A percentile compares a stretch with the other conserved stretches of the same genome.
Evolutionary conservation across 1,140 invertebrate species (phyloP).

Genomic region (Drosophila ohnishii): DNA sequence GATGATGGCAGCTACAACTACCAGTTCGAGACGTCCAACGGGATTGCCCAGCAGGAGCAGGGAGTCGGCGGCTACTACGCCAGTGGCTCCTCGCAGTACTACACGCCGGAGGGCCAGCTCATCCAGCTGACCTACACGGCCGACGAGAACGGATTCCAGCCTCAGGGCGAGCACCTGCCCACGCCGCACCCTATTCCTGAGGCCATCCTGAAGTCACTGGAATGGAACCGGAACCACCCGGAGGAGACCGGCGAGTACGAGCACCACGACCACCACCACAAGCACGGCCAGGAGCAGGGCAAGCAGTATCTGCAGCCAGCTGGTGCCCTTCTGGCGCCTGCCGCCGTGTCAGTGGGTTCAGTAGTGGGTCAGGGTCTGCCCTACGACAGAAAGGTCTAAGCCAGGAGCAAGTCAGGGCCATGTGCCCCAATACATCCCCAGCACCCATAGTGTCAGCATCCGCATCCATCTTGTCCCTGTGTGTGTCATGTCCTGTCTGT

Average conservation of each 20-base stretch:
- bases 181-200: constrained; percentile 83
- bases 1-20: constrained; percentile 84
- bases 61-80: constrained; percentile 83
- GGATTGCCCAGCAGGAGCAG: constrained; percentile 85
- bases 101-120: constrained; percentile 82
- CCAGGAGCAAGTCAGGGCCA: constrained; percentile 13
- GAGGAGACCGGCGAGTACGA: constrained; percentile 61
- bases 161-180: constrained; percentile 84
- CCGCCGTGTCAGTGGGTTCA: constrained; percentile 14
- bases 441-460: constrained; percentile 24
- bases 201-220: constrained; percentile 82
- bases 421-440: constrained; percentile 3
- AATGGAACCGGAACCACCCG: constrained; percentile 84
- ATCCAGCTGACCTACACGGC: constrained; percentile 85
- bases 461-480: constrained; percentile 48
- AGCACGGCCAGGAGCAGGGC: constrained; percentile 37
- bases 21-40: constrained; percentile 86
- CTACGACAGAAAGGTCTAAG: constrained; percentile 70
- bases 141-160: constrained; percentile 86
- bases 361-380: constrained; percentile 47
- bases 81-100: constrained; percentile 70
- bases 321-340: constrained; percentile 45
- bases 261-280: constrained; percentile 38
- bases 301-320: constrained; percentile 61
- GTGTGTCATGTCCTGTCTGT: constrained; percentile 44